phyloP scores from a whole-genome alignment of 1,140 invertebrate species.

The Cherax quadricarinatus region DNA sequence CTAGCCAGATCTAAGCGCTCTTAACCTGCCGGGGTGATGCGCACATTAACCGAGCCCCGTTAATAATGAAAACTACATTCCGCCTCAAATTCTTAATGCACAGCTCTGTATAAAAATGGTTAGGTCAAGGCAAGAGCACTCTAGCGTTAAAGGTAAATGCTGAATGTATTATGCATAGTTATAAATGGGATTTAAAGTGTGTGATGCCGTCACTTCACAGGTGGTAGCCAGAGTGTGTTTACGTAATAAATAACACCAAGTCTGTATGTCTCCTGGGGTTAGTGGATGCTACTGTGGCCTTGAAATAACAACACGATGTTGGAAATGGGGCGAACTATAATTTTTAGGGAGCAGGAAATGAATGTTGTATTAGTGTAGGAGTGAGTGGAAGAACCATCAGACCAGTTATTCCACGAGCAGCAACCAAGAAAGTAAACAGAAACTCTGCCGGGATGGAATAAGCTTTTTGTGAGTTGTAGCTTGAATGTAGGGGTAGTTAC shows the following conservation, averaged over 20 bases:
- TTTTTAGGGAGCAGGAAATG: not conserved
- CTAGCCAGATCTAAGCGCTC: no score
- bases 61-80: no score
- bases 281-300: no score
- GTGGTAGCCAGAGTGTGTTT: not conserved
- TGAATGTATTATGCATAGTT: not conserved
- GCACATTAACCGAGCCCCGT: no score
- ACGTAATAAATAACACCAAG: not conserved
- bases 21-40: no score
- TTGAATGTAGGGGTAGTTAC: not conserved
- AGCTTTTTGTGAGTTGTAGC: conserved; percentile 9
- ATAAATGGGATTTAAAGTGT: not conserved
- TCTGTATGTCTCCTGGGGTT: no score
- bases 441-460: conserved; percentile 54
- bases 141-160: not conserved
- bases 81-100: no score
- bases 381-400: conserved; percentile 2
- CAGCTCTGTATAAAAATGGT: no score
- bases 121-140: no score
- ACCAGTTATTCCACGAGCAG: conserved; percentile 32
- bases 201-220: not conserved
- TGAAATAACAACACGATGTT: no score
- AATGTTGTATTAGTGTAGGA: not conserved
- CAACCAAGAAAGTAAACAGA: conserved; percentile 56
- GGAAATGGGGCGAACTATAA: no score